A percentile compares a stretch with the other conserved stretches of the same genome.
These are phyloP conservation scores for Octodon degus DNA, from an alignment of 2,113 vertebrate genomes.

Conservation along the genomic window DNA sequence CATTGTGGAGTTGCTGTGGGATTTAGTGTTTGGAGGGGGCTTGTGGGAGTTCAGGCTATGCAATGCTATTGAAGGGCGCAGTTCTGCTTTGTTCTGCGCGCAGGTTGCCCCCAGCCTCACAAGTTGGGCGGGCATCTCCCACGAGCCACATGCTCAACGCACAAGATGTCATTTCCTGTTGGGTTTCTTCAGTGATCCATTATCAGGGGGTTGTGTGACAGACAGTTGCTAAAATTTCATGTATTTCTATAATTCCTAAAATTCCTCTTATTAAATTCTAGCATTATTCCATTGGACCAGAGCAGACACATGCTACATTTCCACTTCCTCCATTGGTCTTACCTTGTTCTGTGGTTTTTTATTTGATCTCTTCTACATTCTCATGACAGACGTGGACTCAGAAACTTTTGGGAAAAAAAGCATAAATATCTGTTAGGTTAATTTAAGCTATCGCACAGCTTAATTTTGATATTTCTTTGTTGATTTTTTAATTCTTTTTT, in stretches of 20 bases:
- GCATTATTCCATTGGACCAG: not conserved
- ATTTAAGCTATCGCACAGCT: not conserved
- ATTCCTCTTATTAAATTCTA: not conserved
- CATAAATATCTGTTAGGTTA: not conserved
- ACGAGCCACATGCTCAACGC: not conserved
- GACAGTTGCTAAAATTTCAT: not conserved
- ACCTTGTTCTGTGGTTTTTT: not conserved
- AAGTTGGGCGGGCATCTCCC: too few species aligned
- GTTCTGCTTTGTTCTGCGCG: not conserved
- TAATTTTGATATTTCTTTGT: not conserved
- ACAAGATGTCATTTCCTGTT: not conserved
- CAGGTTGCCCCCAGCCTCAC: not conserved
- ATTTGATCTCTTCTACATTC: not conserved
- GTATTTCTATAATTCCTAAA: not conserved
- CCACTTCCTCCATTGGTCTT: not conserved
- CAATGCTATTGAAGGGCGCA: not conserved
- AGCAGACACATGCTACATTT: not conserved
- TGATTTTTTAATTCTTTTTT: not conserved
- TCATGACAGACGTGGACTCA: not conserved
- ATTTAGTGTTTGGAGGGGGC: not conserved
- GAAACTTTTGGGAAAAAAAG: not conserved
- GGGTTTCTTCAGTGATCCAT: not conserved
- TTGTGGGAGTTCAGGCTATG: not conserved
- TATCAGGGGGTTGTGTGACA: not conserved
- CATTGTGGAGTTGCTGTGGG: too few species aligned